These are phyloP conservation scores for Cantharis lateralis DNA, from an alignment of 2,888 invertebrate genomes.

Conservation along the genomic window DNA sequence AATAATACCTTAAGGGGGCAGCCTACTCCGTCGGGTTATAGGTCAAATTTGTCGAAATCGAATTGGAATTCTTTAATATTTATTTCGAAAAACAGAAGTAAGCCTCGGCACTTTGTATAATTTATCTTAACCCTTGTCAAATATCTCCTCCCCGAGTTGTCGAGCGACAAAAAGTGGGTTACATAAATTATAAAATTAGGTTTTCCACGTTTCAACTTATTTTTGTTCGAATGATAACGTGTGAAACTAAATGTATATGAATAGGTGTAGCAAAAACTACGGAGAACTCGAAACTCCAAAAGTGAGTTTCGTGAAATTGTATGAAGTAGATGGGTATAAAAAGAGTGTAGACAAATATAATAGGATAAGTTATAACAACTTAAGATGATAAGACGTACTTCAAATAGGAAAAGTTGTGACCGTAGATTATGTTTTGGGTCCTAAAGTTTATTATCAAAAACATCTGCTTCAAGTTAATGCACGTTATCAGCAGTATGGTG, in stretches of 20 bases:
- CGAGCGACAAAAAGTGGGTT: neutral
- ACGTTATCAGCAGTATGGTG: neutral
- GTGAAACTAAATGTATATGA: neutral
- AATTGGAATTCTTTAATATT: neutral
- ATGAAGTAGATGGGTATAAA: neutral
- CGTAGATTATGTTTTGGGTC: neutral
- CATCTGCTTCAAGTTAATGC: neutral
- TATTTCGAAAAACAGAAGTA: neutral
- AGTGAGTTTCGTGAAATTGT: neutral
- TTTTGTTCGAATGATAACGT: neutral
- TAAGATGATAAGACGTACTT: neutral
- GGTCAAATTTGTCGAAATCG: neutral
- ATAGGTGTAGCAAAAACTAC: neutral
- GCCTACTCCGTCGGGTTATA: neutral
- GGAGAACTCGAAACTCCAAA: neutral
- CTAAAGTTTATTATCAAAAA: neutral
- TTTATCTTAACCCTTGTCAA: neutral
- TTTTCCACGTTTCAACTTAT: neutral
- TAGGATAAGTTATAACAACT: neutral
- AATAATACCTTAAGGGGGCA: neutral
- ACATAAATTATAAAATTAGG: neutral
- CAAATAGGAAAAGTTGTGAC: neutral
- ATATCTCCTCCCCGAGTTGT: neutral
- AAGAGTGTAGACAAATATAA: neutral
- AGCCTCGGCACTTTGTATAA: neutral